Conservation (phyloP, 2,797 vertebrate species). For the Peromyscus attwateri region DNA sequence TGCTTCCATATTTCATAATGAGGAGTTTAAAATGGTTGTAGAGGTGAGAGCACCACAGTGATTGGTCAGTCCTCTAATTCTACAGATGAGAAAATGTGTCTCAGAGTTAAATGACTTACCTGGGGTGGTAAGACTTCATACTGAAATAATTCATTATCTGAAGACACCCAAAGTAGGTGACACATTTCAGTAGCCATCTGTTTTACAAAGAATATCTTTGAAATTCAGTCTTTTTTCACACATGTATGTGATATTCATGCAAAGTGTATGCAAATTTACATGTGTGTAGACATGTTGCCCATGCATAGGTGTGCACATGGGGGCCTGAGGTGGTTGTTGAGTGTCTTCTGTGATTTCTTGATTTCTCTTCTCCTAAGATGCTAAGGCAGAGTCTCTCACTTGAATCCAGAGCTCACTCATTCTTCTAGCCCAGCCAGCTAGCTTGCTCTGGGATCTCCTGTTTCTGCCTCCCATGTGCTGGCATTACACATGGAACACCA, state of each 20-base stretch:
- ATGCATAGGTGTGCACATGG: not conserved
- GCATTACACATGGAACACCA: not conserved
- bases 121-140: not conserved
- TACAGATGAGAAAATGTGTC: not conserved
- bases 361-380: not conserved
- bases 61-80: not conserved
- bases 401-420: not conserved
- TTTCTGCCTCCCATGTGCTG: not conserved
- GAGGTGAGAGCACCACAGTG: not conserved
- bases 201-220: not conserved
- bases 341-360: not conserved
- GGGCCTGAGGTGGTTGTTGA: not conserved
- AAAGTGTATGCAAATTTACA: not conserved
- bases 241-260: not conserved
- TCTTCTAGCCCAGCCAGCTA: not conserved
- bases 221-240: not conserved
- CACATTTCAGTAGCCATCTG: not conserved
- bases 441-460: not conserved
- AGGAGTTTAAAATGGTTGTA: not conserved
- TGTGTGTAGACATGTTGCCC: not conserved
- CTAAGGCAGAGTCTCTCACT: not conserved
- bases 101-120: conserved; percentile 19
- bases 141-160: not conserved
- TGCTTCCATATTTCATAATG: not conserved
- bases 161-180: not conserved